Base-by-base conservation (phyloP, 2,797 vertebrate species). In the Sebastes nivosus region DNA sequence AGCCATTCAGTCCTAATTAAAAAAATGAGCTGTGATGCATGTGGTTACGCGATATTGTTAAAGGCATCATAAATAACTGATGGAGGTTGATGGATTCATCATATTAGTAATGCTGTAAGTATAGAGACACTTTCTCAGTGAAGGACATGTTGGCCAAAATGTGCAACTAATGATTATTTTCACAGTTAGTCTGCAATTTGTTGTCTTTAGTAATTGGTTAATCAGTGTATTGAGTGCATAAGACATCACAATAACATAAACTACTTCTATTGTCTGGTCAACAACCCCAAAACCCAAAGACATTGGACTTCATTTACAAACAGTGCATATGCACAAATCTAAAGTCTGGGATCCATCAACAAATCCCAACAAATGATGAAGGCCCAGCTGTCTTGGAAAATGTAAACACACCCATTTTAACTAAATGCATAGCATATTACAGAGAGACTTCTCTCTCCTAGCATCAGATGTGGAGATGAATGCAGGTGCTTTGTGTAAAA, bases 1-100 rank as follows among this genome's bases (percentile, higher is more conserved):
- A 75, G 14, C 36, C 75, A 79, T 82, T 88, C 79, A 75, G 79
- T 54, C 42, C 55, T 86, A 86, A 89, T 90, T 86, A 85, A 78
- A 87, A 46, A 69, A 76, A 72, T 27, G 52, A 81, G 63, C 67
- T 60, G 50, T 86, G 83, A 86, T 89, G 59, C 50, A 80, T 88
- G 79, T 75, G 67, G 68, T 74, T 57, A 24, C 8, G 14, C 2
- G 1, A 72, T 66, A 65, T 68, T 77, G 67, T 87, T 73, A 68
- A 46, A 78, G 57, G 63, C 36, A 1, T 82, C 83, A 82, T 87
- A 75, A 89, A 84, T 86, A 88, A 88, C 67, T 14, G 58, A 9
- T 57, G 77, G 36, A 27, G 72, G 66, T n/a, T 68, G 73, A 89
- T 79, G 65, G 57, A 80, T 74, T 87, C 68, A 76, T 91, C 36